Percentiles rank a stretch among this genome's conserved stretches.
Evolutionary conservation across 1,140 invertebrate genomes (phyloP).

Genomic region (Hylaeus anthracinus): DNA sequence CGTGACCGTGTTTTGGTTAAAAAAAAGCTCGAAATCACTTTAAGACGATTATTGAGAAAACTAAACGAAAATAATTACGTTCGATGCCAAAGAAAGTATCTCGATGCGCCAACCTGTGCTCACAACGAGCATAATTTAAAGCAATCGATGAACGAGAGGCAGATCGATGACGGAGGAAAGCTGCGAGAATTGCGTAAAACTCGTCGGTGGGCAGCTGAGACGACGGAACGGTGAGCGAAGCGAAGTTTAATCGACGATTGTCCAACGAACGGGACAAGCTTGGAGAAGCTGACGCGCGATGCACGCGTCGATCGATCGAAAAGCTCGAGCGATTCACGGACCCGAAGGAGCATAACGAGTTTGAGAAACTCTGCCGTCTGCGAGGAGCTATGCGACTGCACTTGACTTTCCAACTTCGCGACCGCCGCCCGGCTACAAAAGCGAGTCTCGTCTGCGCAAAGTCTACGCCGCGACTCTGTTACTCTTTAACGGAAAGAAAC

Average conservation of each 20-base stretch:
- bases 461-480: conserved; percentile 30
- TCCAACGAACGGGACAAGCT: background rate
- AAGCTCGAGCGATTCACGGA: conserved; percentile 34
- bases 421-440: conserved; percentile 50
- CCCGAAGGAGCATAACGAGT: conserved; percentile 30
- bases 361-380: conserved; percentile 65
- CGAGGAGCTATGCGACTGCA: conserved; percentile 57
- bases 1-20: too few species aligned
- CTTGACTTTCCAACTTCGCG: conserved; percentile 65
- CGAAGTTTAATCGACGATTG: background rate
- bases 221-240: too few species aligned
- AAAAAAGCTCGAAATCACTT: too few species aligned
- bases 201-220: background rate
- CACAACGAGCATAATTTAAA: too few species aligned
- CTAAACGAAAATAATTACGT: too few species aligned
- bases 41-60: too few species aligned
- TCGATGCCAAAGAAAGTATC: too few species aligned
- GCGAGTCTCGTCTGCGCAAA: conserved; percentile 47
- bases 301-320: conserved; percentile 28
- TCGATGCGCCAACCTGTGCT: too few species aligned
- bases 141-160: too few species aligned
- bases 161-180: background rate
- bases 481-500: conserved; percentile 23
- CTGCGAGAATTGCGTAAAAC: background rate
- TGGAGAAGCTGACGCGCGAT: background rate